Evolutionary conservation across 2,888 invertebrate species (phyloP), one percentile per base, ranked within the genome.

Genomic region (Aporophyla lueneburgensis): DNA sequence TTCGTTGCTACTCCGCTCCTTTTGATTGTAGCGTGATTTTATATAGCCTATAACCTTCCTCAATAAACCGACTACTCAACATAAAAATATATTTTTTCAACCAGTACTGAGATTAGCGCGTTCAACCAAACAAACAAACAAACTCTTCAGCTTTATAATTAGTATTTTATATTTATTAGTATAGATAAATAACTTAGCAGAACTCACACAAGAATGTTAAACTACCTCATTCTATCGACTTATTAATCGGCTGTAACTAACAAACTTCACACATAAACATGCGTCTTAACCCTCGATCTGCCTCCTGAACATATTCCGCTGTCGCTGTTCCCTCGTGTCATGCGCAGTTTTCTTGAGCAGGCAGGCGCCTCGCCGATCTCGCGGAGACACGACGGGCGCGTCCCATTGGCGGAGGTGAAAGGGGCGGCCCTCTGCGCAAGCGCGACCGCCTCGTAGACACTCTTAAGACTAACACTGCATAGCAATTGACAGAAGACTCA

Each of bases 391-490:
- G 87, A 84, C 89, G 86, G 89, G 81, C 87, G 89, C 90, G 87
- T 92, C 93, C 87, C 88, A 95, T 96, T 96, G 94, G 95, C 88
- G 89, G 92, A 91, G 91, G 85, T 86, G 93, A 95, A 95, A 93
- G 93, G 95, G 96, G 96, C 95, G 96, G 93, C 91, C 80, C 90
- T 82, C 83, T 79, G 83, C 91, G 90, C 59, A 43, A 71, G 77
- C 58, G 76, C 83, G 69, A 81, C 94, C 94, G 93, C 93, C 92
- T 84, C 68, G 81, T 77, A 74, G 59, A 77, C 56, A 74, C 74
- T 76, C 70, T 78, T 73, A 71, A 80, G 51, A 49, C 49, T 58
- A 71, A 51, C 61, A 72, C 33, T 53, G 33, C 24, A 21, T 21
- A n/a, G 40, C 10, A 9, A 61, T 46, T 4, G 2, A 5, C 62